Evolutionary conservation across 2,888 invertebrate species (phyloP).

Genomic region (Congeria kusceri): DNA sequence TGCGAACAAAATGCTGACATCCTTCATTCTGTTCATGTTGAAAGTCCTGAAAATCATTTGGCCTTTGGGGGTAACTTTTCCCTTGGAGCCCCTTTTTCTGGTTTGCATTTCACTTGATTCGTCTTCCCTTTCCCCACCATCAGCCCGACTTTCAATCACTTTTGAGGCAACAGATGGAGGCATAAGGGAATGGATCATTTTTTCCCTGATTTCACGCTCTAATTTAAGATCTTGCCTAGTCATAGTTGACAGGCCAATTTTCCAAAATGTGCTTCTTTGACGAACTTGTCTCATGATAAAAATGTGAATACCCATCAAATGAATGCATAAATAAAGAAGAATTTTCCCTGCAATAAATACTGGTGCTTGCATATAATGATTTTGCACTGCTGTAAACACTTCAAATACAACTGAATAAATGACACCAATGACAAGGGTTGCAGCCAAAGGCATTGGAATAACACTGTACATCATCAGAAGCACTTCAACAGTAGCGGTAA

Average conservation of each 20-base stretch:
- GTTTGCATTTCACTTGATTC: conserved; percentile 65
- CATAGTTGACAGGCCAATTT: conserved; percentile 95
- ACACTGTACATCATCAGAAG: conserved; percentile 96
- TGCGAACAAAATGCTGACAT: conserved; percentile 98
- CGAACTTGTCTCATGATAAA: conserved; percentile 94
- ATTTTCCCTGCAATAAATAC: conserved; percentile 87
- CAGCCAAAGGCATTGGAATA: conserved; percentile 95
- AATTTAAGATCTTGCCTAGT: conserved; percentile 95
- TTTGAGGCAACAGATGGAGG: conserved; percentile 94
- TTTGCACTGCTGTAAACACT: conserved; percentile 86
- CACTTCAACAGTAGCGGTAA: conserved; percentile 89
- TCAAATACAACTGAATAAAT: conserved; percentile 95
- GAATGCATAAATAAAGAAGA: conserved; percentile 94
- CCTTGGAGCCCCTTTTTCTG: conserved; percentile 73
- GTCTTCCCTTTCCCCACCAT: conserved; percentile 79
- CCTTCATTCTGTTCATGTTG: conserved; percentile 98
- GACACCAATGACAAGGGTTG: conserved; percentile 92
- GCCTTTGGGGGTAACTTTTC: conserved; percentile 70
- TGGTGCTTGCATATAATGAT: conserved; percentile 65
- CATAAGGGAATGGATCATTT: conserved; percentile 97
- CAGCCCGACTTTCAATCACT: conserved; percentile 81
- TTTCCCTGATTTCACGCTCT: conserved; percentile 97
- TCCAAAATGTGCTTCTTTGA: conserved; percentile 98
- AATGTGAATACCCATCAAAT: conserved; percentile 96
- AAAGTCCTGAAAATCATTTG: conserved; percentile 93